Evolutionary conservation across 2,113 vertebrate species (phyloP).

Genomic region (Macquaria ambigua): DNA sequence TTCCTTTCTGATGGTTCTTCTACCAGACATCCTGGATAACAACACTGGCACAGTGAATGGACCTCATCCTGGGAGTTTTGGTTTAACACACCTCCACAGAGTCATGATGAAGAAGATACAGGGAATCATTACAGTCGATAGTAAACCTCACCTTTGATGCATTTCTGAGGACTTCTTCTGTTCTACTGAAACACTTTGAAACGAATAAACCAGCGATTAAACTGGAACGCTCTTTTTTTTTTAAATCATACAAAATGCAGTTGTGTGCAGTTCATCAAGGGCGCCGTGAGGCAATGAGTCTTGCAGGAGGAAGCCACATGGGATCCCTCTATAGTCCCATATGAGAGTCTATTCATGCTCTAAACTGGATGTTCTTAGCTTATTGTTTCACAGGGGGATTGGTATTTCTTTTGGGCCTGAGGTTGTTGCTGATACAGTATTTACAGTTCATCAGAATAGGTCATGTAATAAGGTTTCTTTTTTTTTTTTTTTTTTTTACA

Average conservation of each 20-base stretch:
- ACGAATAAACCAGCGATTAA: not conserved
- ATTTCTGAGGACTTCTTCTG: not conserved
- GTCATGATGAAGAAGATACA: not conserved
- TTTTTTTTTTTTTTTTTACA: too few relatives aligned
- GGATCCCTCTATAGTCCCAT: slow-evolving; percentile 57
- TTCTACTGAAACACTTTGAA: not conserved
- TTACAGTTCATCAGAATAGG: slow-evolving; percentile 45
- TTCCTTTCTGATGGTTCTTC: not conserved
- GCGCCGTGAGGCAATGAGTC: not conserved
- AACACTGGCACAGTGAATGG: not conserved
- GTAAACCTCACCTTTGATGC: not conserved
- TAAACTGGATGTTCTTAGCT: slow-evolving; percentile 53
- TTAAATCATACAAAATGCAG: not conserved
- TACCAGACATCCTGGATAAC: not conserved
- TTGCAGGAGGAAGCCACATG: slow-evolving; percentile 41
- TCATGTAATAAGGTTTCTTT: not conserved
- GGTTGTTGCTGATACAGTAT: slow-evolving; percentile 54
- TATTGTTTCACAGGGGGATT: slow-evolving; percentile 76
- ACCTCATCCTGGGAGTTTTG: not conserved
- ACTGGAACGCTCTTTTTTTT: not conserved
- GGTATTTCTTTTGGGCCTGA: slow-evolving; percentile 74
- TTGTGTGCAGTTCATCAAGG: slow-evolving; percentile 30
- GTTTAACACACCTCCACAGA: not conserved
- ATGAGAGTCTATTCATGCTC: slow-evolving; percentile 48
- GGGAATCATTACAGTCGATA: not conserved